Evolutionary conservation across 2,113 vertebrate species (phyloP).

Genomic region (Meriones unguiculatus): DNA sequence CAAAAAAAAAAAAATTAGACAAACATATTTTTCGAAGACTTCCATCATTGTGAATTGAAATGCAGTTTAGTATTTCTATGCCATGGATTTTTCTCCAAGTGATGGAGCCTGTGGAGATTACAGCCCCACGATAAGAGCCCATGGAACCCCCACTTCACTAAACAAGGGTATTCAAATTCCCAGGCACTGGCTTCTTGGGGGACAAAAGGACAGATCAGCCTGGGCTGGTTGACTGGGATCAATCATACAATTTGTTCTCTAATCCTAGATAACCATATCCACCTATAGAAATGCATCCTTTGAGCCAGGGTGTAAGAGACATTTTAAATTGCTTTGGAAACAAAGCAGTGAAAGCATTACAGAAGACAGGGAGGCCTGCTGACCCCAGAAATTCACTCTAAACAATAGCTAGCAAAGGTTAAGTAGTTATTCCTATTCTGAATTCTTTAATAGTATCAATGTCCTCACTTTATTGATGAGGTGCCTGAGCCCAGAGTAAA

Average conservation of each 20-base stretch:
- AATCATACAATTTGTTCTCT: neutral
- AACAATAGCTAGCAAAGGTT: neutral
- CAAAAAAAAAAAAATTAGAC: constrained; percentile 35
- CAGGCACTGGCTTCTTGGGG: neutral
- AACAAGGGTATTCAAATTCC: neutral
- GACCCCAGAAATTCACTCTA: neutral
- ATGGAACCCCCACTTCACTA: neutral
- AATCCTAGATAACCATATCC: neutral
- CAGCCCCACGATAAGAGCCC: neutral
- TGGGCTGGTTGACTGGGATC: neutral
- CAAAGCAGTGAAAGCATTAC: neutral
- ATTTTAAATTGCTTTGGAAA: constrained; percentile 35
- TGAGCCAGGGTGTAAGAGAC: neutral
- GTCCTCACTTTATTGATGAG: neutral
- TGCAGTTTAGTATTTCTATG: constrained; percentile 14
- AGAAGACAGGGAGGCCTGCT: neutral
- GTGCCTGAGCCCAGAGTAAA: neutral
- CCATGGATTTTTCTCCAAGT: constrained; percentile 35
- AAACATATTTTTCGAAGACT: constrained; percentile 30
- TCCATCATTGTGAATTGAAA: constrained; percentile 24
- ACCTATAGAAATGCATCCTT: neutral
- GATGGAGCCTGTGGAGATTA: neutral
- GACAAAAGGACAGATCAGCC: neutral
- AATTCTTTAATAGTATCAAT: neutral
- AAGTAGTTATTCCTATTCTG: neutral